These are phyloP conservation scores for Drosophila borealis DNA, from an alignment of 2,888 invertebrate genomes.

Conservation along the genomic window DNA sequence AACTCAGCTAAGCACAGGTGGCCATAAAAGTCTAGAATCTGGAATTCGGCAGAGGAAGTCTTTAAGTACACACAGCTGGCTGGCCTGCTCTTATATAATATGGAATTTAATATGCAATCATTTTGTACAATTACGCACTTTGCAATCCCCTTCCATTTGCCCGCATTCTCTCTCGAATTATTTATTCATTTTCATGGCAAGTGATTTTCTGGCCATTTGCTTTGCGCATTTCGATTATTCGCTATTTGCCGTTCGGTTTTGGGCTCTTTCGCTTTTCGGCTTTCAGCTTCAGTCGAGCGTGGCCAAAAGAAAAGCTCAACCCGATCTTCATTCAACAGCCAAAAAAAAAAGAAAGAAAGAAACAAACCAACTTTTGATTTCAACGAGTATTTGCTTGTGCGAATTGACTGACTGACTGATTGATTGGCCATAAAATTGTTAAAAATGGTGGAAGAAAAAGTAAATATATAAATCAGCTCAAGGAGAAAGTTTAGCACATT, in stretches of 20 bases:
- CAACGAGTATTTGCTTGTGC: constrained; percentile 28
- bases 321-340: constrained; percentile 20
- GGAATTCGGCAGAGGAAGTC: constrained; percentile 16
- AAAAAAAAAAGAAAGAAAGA: not conserved
- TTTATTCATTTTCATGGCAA: constrained; percentile 48
- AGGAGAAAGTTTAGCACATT: constrained; percentile 68
- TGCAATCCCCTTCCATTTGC: not conserved
- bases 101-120: constrained; percentile 4
- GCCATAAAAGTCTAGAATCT: constrained; percentile 1
- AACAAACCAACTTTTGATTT: constrained; percentile 50
- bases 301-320: constrained; percentile 48
- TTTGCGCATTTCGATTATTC: constrained; percentile 39
- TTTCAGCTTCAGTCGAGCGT: constrained; percentile 49
- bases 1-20: not conserved
- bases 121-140: constrained; percentile 47
- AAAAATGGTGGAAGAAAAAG: constrained; percentile 13
- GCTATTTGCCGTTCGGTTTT: constrained; percentile 23
- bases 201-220: constrained; percentile 40
- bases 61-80: not conserved
- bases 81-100: constrained; percentile 18
- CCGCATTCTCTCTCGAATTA: constrained; percentile 31
- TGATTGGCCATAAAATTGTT: constrained; percentile 30
- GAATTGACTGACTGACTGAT: constrained; percentile 35
- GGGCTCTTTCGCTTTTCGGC: constrained; percentile 38
- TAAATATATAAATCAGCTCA: constrained; percentile 48